These are phyloP conservation scores for Bufo bufo DNA, from an alignment of 2,113 vertebrate genomes.

Conservation along the genomic window DNA sequence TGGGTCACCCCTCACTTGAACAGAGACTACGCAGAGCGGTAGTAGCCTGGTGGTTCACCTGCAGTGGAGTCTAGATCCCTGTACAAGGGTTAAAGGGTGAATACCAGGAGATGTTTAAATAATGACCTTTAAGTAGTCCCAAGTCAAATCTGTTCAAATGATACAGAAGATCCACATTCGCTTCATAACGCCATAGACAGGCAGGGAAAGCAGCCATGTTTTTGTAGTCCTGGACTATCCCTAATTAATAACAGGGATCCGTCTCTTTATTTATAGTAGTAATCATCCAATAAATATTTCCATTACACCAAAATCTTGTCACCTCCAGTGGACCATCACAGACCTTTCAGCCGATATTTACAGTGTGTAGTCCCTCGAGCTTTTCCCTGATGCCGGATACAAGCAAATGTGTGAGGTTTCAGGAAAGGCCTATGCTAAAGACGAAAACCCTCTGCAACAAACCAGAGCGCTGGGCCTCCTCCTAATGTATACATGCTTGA, in stretches of 20 bases:
- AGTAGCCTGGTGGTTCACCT: too few relatives aligned
- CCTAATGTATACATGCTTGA: constrained; percentile 19
- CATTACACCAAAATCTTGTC: background rate
- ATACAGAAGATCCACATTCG: too few relatives aligned
- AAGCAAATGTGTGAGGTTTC: background rate
- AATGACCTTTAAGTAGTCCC: too few relatives aligned
- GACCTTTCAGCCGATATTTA: background rate
- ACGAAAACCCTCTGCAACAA: background rate
- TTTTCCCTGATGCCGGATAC: background rate
- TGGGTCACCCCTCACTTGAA: too few relatives aligned
- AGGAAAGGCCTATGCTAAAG: background rate
- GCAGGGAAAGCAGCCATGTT: background rate
- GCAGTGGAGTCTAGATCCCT: too few relatives aligned
- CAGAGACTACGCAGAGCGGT: too few relatives aligned
- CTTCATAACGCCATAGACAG: background rate
- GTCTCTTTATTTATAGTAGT: background rate
- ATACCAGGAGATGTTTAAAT: too few relatives aligned
- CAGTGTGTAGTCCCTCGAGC: background rate
- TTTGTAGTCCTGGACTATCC: background rate
- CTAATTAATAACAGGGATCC: background rate
- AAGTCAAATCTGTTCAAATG: too few relatives aligned
- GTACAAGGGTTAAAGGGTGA: too few relatives aligned
- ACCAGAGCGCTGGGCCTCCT: background rate
- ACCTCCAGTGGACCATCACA: constrained; percentile 7
- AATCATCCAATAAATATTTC: background rate